Evolutionary conservation across 2,113 vertebrate genomes (phyloP).

Genomic region (Ictidomys tridecemlineatus): DNA sequence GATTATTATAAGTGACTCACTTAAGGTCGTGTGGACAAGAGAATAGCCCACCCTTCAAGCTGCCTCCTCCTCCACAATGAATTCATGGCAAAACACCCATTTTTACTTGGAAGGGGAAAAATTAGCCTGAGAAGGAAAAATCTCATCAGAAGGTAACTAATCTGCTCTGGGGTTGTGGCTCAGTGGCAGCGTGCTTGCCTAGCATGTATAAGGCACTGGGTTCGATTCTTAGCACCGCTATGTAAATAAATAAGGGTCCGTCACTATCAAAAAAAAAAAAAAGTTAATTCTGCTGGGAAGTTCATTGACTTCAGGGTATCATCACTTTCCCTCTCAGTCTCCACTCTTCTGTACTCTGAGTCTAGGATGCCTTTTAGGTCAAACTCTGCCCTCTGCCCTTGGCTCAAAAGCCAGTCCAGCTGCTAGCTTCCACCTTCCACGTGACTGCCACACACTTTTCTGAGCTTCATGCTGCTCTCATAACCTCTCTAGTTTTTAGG

Average conservation of each 20-base stretch:
- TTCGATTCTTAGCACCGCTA: no score
- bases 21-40: not conserved
- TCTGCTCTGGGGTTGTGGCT: no score
- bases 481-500: not conserved
- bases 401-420: not conserved
- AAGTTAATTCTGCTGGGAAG: not conserved
- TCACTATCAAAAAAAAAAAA: no score
- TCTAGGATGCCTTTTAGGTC: not conserved
- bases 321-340: not conserved
- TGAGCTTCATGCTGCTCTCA: not conserved
- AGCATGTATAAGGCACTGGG: no score
- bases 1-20: not conserved
- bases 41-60: not conserved
- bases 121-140: not conserved
- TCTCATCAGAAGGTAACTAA: not conserved
- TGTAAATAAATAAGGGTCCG: no score
- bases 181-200: no score
- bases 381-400: not conserved
- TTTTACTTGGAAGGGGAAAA: not conserved
- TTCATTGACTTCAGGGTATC: not conserved
- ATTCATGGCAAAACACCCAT: not conserved
- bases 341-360: not conserved
- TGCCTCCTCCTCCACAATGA: not conserved
- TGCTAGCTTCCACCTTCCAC: not conserved
- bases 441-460: not conserved